Base-by-base conservation (phyloP, 1,140 invertebrate species). In the Drosophila sp. region DNA sequence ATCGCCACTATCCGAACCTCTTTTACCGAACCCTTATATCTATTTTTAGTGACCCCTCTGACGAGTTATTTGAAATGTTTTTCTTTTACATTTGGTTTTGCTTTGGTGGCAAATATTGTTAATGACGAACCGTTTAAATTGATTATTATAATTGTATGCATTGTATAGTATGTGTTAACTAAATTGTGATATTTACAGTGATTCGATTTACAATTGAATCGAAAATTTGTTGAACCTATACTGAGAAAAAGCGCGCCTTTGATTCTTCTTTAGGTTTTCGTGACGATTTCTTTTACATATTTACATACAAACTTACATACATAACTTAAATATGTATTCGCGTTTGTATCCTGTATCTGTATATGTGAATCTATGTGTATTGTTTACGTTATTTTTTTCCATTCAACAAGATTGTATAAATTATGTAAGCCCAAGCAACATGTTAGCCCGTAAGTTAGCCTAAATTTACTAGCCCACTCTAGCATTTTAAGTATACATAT, bases 131-230 rank as follows among this genome's bases (percentile, higher is more conserved):
- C 34, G 36, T 43, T 38, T 56, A 7, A 56, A 56, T 56, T 25
- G 77, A 86, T 78, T 76, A 77, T 77, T 86, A 71, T 80, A 72
- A 78, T 89, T 76, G 69, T 77, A 78, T 89, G 70, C 66, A 75
- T 71, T 69, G 63, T 57, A 58, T 69, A 67, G 74, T 76, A 89
- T 91, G 78, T 91, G 90, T 91, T 91, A 91, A 91, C 90, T 91
- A 91, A 91, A 91, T 91, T 91, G 90, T 91, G 90, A 91, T 91
- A 91, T 91, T 91, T 91, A 91, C 90, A 91, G 90, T 91, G 90
- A 91, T 91, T 91, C 90, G 89, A 90, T 91, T 84, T 89, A 51
- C 67, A 84, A 90, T 91, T 84, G 80, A 89, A 89, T 89, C 76
- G 79, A 89, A 89, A 87, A 78, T 86, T 87, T 86, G 82, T 86